Conservation (phyloP, 2,888 invertebrate species). For the Cryptophagus acutangulus region DNA sequence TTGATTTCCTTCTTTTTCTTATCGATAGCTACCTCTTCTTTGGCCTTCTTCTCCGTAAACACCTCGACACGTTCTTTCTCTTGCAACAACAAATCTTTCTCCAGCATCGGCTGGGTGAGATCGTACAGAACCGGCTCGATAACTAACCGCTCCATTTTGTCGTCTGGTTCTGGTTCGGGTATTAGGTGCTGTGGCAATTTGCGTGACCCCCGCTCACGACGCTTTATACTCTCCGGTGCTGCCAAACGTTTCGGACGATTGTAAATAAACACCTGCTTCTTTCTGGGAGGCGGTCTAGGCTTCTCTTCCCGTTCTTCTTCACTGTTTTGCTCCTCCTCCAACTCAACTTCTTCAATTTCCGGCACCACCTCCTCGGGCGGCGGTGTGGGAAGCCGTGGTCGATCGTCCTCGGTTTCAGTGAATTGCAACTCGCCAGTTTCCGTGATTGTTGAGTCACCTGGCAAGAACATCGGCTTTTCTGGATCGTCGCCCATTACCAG, state of each 20-base stretch:
- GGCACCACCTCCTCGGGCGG: slow-evolving; percentile 29
- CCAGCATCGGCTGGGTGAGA: slow-evolving; percentile 36
- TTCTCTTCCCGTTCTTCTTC: slow-evolving; percentile 36
- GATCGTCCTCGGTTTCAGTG: slow-evolving; percentile 47
- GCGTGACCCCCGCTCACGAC: slow-evolving; percentile 39
- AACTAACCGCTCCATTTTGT: slow-evolving; percentile 11
- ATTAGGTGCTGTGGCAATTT: slow-evolving; percentile 24
- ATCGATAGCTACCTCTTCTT: slow-evolving; percentile 42
- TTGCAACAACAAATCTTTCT: slow-evolving; percentile 42
- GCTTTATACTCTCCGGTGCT: slow-evolving; percentile 42
- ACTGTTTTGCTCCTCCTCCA: slow-evolving; percentile 37
- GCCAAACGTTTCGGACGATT: slow-evolving; percentile 41
- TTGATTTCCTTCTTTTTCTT: slow-evolving; percentile 41
- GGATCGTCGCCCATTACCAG: slow-evolving; percentile 65
- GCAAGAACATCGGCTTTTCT: slow-evolving; percentile 47
- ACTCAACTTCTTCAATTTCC: slow-evolving; percentile 28
- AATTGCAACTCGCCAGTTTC: slow-evolving; percentile 44
- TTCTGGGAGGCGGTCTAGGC: slow-evolving; percentile 28
- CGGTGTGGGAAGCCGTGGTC: slow-evolving; percentile 37
- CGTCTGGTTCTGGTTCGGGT: slow-evolving; percentile 12
- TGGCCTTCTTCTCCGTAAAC: slow-evolving; percentile 42
- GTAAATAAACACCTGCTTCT: slow-evolving; percentile 40
- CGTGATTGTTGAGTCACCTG: slow-evolving; percentile 45
- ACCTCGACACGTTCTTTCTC: slow-evolving; percentile 42
- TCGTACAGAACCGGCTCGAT: slow-evolving; percentile 32